Evolutionary conservation across 2,113 vertebrate genomes (phyloP).

Genomic region (Sylvilagus bachmani): DNA sequence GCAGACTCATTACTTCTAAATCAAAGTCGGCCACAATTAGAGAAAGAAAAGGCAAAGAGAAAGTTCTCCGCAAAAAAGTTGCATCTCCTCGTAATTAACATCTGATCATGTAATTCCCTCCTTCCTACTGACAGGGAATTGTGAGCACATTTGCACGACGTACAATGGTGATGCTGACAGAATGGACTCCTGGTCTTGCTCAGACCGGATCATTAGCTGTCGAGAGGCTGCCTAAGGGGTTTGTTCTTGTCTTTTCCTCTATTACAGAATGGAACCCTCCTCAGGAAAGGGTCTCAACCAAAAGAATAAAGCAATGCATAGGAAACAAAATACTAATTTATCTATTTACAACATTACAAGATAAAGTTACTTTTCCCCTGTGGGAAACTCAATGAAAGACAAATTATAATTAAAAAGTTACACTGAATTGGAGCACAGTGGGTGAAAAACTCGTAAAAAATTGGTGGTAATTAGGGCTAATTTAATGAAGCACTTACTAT

Average conservation of each 20-base stretch:
- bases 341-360: not conserved
- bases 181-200: not conserved
- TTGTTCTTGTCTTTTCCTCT: not conserved
- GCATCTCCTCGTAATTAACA: not conserved
- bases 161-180: not conserved
- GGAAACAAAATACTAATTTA: slow-evolving; percentile 7
- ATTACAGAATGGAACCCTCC: not conserved
- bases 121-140: not conserved
- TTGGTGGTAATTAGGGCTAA: slow-evolving; percentile 32
- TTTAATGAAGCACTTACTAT: slow-evolving; percentile 53
- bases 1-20: slow-evolving; percentile 37
- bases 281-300: not conserved
- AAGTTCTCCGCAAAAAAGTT: slow-evolving; percentile 7
- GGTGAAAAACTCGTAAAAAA: slow-evolving; percentile 44
- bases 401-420: slow-evolving; percentile 65
- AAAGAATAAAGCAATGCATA: not conserved
- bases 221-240: not conserved
- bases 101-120: not conserved
- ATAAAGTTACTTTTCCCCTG: slow-evolving; percentile 27
- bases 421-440: slow-evolving; percentile 39
- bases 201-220: not conserved
- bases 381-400: slow-evolving; percentile 24
- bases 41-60: slow-evolving; percentile 34
- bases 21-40: slow-evolving; percentile 15
- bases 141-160: not conserved